Evolutionary conservation across 2,113 vertebrate species (phyloP), one percentile per base, ranked within the genome.

Genomic region (Glaucidium brasilianum): DNA sequence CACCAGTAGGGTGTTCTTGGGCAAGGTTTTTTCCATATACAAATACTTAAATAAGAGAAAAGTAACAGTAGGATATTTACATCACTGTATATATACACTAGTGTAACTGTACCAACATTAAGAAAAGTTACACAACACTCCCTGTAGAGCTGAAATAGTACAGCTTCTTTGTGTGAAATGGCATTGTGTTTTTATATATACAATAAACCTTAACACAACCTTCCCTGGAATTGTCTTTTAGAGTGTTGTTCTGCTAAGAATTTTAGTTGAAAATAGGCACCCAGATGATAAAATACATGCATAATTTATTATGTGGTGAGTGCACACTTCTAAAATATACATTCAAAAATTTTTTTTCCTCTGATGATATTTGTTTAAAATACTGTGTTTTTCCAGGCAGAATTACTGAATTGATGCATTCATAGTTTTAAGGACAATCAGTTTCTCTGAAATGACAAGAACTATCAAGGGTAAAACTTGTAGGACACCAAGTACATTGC

Each of bases 1-100:
- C n/a, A n/a, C n/a, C 1, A 1, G 8, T 12, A 5, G n/a, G 4
- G 2, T 73, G 11, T 4, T 49, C 3, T 32, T 47, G 5, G 10
- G 12, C 5, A 6, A 71, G 39, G 0, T 6, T 47, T 74, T 85
- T 78, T 12, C 15, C 6, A 6, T 34, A 15, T 22, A 56, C 75
- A 55, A 74, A 34, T 32, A 67, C 7, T 58, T 62, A 29, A 15
- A 50, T 8, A 53, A 12, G 12, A 88, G 11, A 80, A 89, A 83
- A 73, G 10, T 14, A 9, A 37, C 50, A 72, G 8, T 8, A 55
- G 5, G 26, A 10, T 9, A 2, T 10, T 60, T 76, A 22, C 3
- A 35, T 37, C 8, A 27, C n/a, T n/a, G 3, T 20, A 21, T 29
- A 37, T 37, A 37, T 37, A 49, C 5, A 78, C 4, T 6, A 34